A percentile compares a stretch with the other conserved stretches of the same genome.
Conservation (phyloP, 2,113 vertebrate genomes). For the Phoenicopterus ruber region DNA sequence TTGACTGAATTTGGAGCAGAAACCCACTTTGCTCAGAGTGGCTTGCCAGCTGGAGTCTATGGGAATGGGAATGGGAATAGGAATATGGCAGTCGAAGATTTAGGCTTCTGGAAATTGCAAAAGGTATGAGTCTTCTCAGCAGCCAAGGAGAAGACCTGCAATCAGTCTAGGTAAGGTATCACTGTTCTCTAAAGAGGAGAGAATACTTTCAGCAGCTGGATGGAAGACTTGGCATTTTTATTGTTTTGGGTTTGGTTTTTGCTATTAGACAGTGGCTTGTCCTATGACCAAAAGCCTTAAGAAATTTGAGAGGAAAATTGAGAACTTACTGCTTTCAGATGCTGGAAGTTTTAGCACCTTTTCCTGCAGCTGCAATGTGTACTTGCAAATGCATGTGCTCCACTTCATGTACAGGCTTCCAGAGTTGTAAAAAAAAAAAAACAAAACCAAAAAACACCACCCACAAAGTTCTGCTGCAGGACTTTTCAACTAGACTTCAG, state of each 20-base stretch:
- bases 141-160: neutral
- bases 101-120: neutral
- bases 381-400: fast-evolving
- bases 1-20: neutral
- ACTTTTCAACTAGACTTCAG: neutral
- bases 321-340: neutral
- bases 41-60: neutral
- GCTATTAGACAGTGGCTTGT: neutral
- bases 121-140: neutral
- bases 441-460: no score
- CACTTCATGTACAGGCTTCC: neutral
- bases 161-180: neutral
- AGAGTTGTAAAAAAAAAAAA: neutral
- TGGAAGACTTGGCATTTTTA: neutral
- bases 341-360: neutral
- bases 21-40: neutral
- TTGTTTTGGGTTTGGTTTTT: neutral
- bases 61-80: neutral
- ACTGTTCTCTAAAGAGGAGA: neutral
- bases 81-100: neutral
- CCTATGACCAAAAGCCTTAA: neutral
- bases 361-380: neutral
- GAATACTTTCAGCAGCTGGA: neutral
- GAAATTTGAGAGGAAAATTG: neutral
- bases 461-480: neutral